phyloP scores from a whole-genome alignment of 2,888 invertebrate species.

The Lordiphosa fenestrarum region DNA sequence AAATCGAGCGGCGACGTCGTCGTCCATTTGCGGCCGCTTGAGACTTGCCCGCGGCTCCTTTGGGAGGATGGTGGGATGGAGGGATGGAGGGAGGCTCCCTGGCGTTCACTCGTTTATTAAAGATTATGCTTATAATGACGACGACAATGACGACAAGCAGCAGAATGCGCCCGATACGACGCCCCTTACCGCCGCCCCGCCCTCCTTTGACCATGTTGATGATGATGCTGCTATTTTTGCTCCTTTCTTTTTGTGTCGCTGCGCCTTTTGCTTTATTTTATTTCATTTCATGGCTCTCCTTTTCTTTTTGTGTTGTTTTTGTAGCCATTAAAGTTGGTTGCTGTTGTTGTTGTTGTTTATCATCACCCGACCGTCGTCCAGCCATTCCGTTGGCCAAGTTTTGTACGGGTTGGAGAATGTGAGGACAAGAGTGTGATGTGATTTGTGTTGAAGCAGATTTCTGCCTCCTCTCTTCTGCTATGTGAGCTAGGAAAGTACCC shows the following conservation, averaged over 20 bases:
- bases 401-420: background rate
- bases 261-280: constrained; percentile 36
- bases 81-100: constrained; percentile 28
- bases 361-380: background rate
- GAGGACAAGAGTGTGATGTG: constrained; percentile 16
- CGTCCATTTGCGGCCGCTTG: constrained; percentile 58
- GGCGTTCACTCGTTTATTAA: constrained; percentile 71
- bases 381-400: constrained; percentile 13
- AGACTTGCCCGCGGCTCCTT: constrained; percentile 53
- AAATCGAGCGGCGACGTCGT: constrained; percentile 44
- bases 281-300: constrained; percentile 43
- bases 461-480: too few relatives aligned
- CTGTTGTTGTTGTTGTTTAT: constrained; percentile 11
- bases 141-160: constrained; percentile 71
- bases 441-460: constrained; percentile 21
- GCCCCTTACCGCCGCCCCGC: background rate
- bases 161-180: constrained; percentile 35
- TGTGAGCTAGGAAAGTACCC: too few relatives aligned
- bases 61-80: background rate
- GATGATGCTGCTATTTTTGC: constrained; percentile 67
- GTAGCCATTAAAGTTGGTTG: constrained; percentile 6
- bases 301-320: constrained; percentile 35
- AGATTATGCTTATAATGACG: constrained; percentile 75
- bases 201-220: constrained; percentile 27
- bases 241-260: constrained; percentile 27